A percentile compares a stretch with the other conserved stretches of the same genome.
These are phyloP conservation scores for Benthosema pterotum DNA, from an alignment of 2,797 vertebrate genomes.

Conservation along the genomic window DNA sequence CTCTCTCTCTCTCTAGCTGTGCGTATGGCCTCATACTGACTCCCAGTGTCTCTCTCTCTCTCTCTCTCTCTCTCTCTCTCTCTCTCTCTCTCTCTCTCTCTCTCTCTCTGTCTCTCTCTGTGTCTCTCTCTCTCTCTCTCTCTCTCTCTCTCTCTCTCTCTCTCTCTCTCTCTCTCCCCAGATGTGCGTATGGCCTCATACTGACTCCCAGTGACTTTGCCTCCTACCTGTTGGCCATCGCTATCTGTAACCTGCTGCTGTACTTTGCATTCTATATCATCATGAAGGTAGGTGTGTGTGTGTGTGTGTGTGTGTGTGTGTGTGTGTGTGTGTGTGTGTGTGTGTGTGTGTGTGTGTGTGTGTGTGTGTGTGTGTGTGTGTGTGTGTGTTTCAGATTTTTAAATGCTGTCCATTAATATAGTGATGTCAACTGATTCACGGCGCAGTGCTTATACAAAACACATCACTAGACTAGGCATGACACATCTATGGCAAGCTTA, in stretches of 20 bases:
- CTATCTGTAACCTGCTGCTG: constrained; percentile 97
- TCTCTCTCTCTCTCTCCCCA: constrained; percentile 48
- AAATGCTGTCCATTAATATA: too few species aligned
- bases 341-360: neutral
- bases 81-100: too few species aligned
- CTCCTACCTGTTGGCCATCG: constrained; percentile 95
- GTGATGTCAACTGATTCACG: too few species aligned
- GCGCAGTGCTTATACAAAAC: too few species aligned
- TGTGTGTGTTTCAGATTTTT: constrained; percentile 20
- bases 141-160: neutral
- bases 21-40: too few species aligned
- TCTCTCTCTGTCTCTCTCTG: neutral
- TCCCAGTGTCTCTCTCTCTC: too few species aligned
- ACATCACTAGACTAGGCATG: too few species aligned
- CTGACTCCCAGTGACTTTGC: constrained; percentile 94
- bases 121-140: neutral
- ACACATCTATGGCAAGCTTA: too few species aligned
- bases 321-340: neutral
- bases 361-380: neutral
- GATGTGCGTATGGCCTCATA: constrained; percentile 93
- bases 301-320: neutral
- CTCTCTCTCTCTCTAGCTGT: too few species aligned
- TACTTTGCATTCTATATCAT: constrained; percentile 99
- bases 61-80: too few species aligned
- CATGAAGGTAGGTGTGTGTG: constrained; percentile 87